A percentile compares a stretch with the other conserved stretches of the same genome.
These are phyloP conservation scores for Parazoanthus atlanticus DNA, from an alignment of 92 coral and sea anemone species.

Conservation along the genomic window DNA sequence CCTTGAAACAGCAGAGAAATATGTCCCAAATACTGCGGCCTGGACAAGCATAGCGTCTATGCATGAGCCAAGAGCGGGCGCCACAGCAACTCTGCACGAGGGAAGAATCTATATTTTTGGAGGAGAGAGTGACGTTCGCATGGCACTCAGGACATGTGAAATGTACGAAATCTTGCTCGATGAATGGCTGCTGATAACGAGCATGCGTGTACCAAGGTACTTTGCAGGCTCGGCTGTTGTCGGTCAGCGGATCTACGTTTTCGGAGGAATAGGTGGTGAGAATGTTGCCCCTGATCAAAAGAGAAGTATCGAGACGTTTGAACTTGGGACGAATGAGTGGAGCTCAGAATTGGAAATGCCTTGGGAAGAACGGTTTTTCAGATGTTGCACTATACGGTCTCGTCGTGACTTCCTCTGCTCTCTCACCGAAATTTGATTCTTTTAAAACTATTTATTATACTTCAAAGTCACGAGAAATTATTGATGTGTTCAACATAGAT, in stretches of 20 bases:
- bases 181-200: constrained; percentile 81
- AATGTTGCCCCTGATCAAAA: constrained; percentile 57
- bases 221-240: constrained; percentile 83
- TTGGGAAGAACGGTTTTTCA: constrained; percentile 74
- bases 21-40: constrained; percentile 72
- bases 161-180: constrained; percentile 68
- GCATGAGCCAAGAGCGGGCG: constrained; percentile 80
- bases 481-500: too few species aligned
- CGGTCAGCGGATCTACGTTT: constrained; percentile 73
- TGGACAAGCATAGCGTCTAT: constrained; percentile 74
- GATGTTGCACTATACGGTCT: constrained; percentile 46
- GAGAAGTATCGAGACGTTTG: constrained; percentile 56
- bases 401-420: constrained; percentile 43
- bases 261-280: constrained; percentile 87
- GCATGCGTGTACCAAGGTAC: constrained; percentile 84
- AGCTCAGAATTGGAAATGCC: constrained; percentile 61
- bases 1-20: constrained; percentile 80
- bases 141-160: constrained; percentile 78
- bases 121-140: constrained; percentile 77
- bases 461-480: not conserved
- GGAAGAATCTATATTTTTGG: constrained; percentile 79
- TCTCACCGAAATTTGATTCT: not conserved
- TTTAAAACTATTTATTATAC: not conserved
- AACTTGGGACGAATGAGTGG: constrained; percentile 55
- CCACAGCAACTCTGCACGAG: constrained; percentile 66